Base-by-base conservation (phyloP, 1,140 invertebrate genomes). In the Calephelis nemesis region DNA sequence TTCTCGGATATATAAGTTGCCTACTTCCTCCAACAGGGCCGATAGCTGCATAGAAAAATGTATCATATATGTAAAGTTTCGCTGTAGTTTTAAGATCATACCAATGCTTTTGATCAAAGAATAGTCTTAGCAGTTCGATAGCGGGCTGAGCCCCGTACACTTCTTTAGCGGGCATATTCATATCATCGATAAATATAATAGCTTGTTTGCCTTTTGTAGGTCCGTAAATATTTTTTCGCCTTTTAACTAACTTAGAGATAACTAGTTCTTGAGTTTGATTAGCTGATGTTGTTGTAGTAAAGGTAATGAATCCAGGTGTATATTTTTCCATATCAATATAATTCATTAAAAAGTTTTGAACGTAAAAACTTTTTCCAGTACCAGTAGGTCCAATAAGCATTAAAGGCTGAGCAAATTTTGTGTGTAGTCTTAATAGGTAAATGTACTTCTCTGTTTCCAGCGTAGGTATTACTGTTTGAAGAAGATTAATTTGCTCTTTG, bases 351-450 rank as follows among this genome's bases (percentile, higher is more conserved):
- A 96, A 94, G 81, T 98, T 95, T 92, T 97, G 95, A 9, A 98
- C 94, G 78, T 98, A 98, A 74, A 96, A 96, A 74, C 95, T 98
- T 92, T 99, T 99, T 0, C 98, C 98, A 0, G 98, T 98, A 15
- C 98, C 98, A 8, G 98, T 98, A 3, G 97, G 96, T 0, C 98
- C 98, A 12, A 97, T 95, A 30, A 99, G 83, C 10, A 99, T 86
- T 74, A 97, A 92, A 8, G 96, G 95, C 69, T 95, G 94, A 62
- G 93, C 93, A 81, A 94, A 92, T 63, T 94, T 83, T 7, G 96
- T 94, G 74, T 96, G 95, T 70, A 96, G 81, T 78, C 94, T 93
- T 7, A 96, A 79, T 47, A 97, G 89, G 71, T 94, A 93, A 50
- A 93, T 87, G 78, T 95, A 97, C 86, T 97, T 97, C 47, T 96